phyloP scores from a whole-genome alignment of 1,140 invertebrate species.

The Amyelois transitella region DNA sequence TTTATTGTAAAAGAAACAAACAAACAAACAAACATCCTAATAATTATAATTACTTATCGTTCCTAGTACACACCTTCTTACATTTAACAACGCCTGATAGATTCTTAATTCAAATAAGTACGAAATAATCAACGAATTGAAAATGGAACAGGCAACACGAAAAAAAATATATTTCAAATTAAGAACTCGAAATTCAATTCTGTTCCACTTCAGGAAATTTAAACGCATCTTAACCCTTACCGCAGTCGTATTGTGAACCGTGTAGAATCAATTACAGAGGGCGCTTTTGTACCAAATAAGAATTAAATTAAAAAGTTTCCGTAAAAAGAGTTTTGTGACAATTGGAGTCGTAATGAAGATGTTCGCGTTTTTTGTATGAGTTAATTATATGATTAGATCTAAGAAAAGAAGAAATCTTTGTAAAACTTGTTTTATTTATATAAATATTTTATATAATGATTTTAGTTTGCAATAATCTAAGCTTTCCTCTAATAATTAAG shows the following conservation, averaged over 20 bases:
- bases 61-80: too few species aligned
- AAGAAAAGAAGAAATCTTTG: too few species aligned
- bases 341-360: constrained; percentile 1
- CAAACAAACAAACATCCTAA: too few species aligned
- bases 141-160: neutral
- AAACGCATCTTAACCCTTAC: constrained; percentile 37
- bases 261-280: constrained; percentile 53
- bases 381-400: neutral
- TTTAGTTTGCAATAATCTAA: too few species aligned
- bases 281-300: constrained; percentile 30
- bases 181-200: constrained; percentile 7
- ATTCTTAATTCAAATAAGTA: neutral
- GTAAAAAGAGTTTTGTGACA: neutral
- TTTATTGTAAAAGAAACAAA: too few species aligned
- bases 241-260: constrained; percentile 36
- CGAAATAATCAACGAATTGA: neutral
- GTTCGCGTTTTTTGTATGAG: neutral
- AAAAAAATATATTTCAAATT: neutral
- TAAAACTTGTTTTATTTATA: too few species aligned
- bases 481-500: too few species aligned
- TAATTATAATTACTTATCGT: too few species aligned
- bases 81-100: neutral
- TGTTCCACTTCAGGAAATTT: neutral
- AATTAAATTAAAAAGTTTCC: constrained; percentile 31
- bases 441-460: too few species aligned